phyloP scores from a whole-genome alignment of 2,888 invertebrate species.

The Sphecodes monilicornis region DNA sequence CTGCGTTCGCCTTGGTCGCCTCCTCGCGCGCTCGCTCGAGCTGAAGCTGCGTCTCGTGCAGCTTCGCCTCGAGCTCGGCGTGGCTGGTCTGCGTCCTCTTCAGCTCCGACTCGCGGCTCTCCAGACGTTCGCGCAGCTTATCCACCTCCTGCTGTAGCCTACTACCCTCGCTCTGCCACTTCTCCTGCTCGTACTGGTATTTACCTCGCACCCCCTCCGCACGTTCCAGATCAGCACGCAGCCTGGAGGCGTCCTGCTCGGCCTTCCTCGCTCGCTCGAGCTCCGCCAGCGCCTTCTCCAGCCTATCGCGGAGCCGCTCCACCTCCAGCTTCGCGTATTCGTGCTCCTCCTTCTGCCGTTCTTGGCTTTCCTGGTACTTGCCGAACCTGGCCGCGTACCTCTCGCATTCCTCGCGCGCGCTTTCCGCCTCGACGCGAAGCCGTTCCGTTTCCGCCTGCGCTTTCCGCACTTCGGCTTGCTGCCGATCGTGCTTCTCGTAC shows the following conservation, averaged over 20 bases:
- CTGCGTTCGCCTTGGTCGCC: constrained; percentile 89
- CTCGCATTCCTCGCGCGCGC: constrained; percentile 92
- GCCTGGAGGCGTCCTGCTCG: constrained; percentile 88
- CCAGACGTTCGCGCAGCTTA: constrained; percentile 91
- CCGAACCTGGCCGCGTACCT: constrained; percentile 90
- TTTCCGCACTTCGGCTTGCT: constrained; percentile 92
- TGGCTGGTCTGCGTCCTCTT: constrained; percentile 88
- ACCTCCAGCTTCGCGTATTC: constrained; percentile 92
- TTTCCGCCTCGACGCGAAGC: constrained; percentile 89
- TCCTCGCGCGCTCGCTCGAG: constrained; percentile 92
- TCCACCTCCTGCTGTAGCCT: constrained; percentile 87
- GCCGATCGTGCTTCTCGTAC: constrained; percentile 95
- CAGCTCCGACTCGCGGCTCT: constrained; percentile 90
- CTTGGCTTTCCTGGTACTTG: constrained; percentile 90
- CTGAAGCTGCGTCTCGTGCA: constrained; percentile 93
- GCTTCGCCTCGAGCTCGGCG: constrained; percentile 89
- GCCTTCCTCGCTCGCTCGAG: constrained; percentile 91
- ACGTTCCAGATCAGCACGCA: constrained; percentile 90
- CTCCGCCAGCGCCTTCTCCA: constrained; percentile 93
- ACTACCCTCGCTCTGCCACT: constrained; percentile 87
- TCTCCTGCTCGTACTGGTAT: constrained; percentile 91
- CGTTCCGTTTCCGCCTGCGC: constrained; percentile 92
- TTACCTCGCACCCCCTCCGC: constrained; percentile 92
- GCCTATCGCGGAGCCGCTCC: constrained; percentile 91
- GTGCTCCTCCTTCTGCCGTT: constrained; percentile 90